A percentile compares a stretch with the other conserved stretches of the same genome.
Evolutionary conservation across 2,888 invertebrate genomes (phyloP).

Genomic region (Zygaena filipendulae): DNA sequence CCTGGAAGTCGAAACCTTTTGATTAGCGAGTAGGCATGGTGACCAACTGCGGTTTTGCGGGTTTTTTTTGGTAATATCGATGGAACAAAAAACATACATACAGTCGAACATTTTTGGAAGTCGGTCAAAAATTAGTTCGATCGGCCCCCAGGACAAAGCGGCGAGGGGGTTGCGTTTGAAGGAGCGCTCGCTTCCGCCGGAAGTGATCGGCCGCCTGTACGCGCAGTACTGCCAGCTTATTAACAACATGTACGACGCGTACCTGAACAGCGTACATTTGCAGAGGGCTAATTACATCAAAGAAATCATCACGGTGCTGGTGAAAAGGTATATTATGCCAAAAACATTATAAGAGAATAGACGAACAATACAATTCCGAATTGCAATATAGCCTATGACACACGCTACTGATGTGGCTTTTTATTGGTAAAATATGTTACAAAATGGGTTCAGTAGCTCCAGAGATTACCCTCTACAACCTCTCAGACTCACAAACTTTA

Average conservation of each 20-base stretch:
- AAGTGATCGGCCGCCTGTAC: constrained; percentile 26
- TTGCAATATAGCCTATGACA: too few relatives aligned
- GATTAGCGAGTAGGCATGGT: too few relatives aligned
- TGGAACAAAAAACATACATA: too few relatives aligned
- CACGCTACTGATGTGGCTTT: too few relatives aligned
- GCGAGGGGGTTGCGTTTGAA: constrained; percentile 20
- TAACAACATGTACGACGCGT: constrained; percentile 30
- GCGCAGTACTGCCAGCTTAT: constrained; percentile 27
- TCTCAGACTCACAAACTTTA: not conserved
- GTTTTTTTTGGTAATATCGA: not conserved
- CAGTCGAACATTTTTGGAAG: not conserved
- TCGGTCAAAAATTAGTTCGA: not conserved
- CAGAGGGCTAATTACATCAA: constrained; percentile 27
- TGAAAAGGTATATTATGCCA: constrained; percentile 29
- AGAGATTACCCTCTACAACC: not conserved
- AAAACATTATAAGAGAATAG: too few relatives aligned
- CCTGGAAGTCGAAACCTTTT: not conserved
- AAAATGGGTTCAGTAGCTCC: too few relatives aligned
- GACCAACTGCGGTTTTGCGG: too few relatives aligned
- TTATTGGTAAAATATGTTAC: too few relatives aligned
- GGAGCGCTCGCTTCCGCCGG: constrained; percentile 22
- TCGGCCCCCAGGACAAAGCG: constrained; percentile 21
- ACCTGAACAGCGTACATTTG: constrained; percentile 27
- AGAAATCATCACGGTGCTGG: constrained; percentile 25
- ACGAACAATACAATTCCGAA: too few relatives aligned